A percentile compares a stretch with the other conserved stretches of the same genome.
Evolutionary conservation across 2,113 vertebrate species (phyloP).

Genomic region (Erpornis zantholeuca): DNA sequence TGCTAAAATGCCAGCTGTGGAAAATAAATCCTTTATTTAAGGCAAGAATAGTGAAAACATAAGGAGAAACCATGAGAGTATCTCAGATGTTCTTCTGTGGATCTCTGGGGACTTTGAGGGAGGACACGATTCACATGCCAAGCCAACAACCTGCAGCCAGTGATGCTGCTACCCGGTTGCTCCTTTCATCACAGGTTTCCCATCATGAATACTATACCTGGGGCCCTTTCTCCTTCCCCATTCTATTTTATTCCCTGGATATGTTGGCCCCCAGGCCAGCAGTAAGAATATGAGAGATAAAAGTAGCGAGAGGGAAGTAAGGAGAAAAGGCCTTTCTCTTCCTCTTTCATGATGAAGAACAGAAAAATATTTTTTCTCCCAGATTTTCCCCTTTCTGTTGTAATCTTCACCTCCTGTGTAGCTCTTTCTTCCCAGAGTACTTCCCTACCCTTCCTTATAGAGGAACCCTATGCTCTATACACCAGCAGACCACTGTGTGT

Average conservation of each 20-base stretch:
- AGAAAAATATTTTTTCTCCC: background rate
- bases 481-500: background rate
- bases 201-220: fast-evolving
- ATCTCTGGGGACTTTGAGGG: background rate
- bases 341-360: background rate
- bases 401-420: background rate
- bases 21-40: background rate
- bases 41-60: background rate
- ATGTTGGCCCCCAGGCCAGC: background rate
- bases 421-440: background rate
- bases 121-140: background rate
- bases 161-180: background rate
- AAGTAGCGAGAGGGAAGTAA: background rate
- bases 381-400: background rate
- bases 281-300: background rate
- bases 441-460: background rate
- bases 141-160: background rate
- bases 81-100: background rate
- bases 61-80: background rate
- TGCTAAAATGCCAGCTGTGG: background rate
- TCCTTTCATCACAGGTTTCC: background rate
- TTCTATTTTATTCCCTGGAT: background rate
- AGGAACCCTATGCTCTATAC: too few relatives aligned
- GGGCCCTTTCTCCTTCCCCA: background rate
- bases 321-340: background rate